Base-by-base conservation (phyloP, 1,140 invertebrate genomes). In the Ladona fulva region DNA sequence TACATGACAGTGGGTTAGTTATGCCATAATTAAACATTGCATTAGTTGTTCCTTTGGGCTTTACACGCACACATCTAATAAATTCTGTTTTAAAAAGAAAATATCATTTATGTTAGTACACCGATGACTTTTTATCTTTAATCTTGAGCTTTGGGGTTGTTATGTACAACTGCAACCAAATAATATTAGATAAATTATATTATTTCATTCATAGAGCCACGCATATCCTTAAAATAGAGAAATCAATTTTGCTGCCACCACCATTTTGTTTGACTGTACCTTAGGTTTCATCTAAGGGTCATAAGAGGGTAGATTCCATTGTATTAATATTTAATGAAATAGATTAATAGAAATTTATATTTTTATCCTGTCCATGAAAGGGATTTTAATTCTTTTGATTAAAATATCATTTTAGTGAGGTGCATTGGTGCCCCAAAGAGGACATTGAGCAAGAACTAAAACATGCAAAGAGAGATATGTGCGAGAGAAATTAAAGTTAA, bases 1-100 rank as follows among this genome's bases (percentile, higher is more conserved):
- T 66, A 66, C 52, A 66, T 66, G 52, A 37, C 29, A 44, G 77
- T 74, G 74, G 77, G 77, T 78, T 78, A 78, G 74, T 78, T 74
- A 52, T 29, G 42, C 42, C 52, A 52, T 24, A 24, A 76, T 52
- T 52, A 76, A 37, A 42, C 76, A 76, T 76, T 76, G 76, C 29
- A 73, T 42, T 19, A 25, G 16, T 66, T 66, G 52, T 66, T 66
- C 52, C 52, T 22, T 66, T 66, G 14, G 52, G 52, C 52, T 66
- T 22, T 66, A 66, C 52, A 66, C 52, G 52, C 52, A 66, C 52
- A 66, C 52, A 66, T 66, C 52, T 66, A 19, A 66, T 19, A 66
- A 66, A 66, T 66, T 66, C 52, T 66, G 52, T 66, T 66, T 66
- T 66, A 66, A 66, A 66, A 66, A 66, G 52, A 66, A 66, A 66